Conservation (phyloP, 2,888 invertebrate genomes). For the Cerastis rubricosa region DNA sequence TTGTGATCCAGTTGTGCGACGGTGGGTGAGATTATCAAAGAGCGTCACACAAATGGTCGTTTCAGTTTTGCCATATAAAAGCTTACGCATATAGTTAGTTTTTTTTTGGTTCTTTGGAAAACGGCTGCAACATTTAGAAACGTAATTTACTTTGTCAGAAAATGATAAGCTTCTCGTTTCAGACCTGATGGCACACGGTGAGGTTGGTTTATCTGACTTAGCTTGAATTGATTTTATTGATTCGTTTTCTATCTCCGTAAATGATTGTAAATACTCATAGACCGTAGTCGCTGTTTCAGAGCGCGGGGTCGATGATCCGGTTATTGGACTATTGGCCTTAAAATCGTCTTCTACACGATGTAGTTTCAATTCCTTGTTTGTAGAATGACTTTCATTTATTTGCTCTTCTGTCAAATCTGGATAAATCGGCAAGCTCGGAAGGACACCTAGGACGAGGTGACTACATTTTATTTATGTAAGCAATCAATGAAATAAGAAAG, state of each 20-base stretch:
- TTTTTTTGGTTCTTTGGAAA: slow-evolving; percentile 35
- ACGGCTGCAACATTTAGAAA: slow-evolving; percentile 60
- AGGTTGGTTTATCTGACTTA: slow-evolving; percentile 51
- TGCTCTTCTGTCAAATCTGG: slow-evolving; percentile 78
- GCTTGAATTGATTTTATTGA: slow-evolving; percentile 49
- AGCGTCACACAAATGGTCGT: slow-evolving; percentile 82
- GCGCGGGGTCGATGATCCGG: slow-evolving; percentile 50
- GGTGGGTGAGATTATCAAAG: slow-evolving; percentile 71
- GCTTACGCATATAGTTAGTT: slow-evolving; percentile 39
- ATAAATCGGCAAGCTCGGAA: slow-evolving; percentile 77
- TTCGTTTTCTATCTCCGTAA: slow-evolving; percentile 51
- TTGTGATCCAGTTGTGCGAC: slow-evolving; percentile 80
- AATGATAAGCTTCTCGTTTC: slow-evolving; percentile 71
- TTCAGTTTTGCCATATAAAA: slow-evolving; percentile 73
- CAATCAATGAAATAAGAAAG: slow-evolving; percentile 27
- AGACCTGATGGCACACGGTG: slow-evolving; percentile 64
- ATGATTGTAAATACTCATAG: slow-evolving; percentile 61
- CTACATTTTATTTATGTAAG: slow-evolving; percentile 73
- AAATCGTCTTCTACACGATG: slow-evolving; percentile 56
- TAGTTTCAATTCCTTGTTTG: slow-evolving; percentile 57
- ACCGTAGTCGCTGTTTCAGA: slow-evolving; percentile 56
- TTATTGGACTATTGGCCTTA: slow-evolving; percentile 40
- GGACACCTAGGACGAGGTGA: slow-evolving; percentile 84
- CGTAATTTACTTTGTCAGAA: slow-evolving; percentile 66
- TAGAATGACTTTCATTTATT: slow-evolving; percentile 67